Evolutionary conservation across 1,140 invertebrate genomes (phyloP).

Genomic region (Melitaea cinxia): DNA sequence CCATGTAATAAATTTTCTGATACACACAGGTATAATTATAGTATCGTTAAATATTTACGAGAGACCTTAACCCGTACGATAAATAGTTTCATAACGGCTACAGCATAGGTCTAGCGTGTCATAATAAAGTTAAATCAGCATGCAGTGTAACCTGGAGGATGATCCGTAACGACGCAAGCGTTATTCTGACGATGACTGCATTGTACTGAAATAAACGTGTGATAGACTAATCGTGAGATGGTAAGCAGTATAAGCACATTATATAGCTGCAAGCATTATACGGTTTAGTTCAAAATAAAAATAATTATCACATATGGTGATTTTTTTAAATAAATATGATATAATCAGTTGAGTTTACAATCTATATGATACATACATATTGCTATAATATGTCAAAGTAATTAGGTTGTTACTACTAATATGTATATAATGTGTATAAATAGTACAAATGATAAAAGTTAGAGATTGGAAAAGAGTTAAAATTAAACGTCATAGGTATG

Average conservation of each 20-base stretch:
- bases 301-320: too few species aligned
- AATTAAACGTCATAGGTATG: too few species aligned
- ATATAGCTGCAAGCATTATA: conserved; percentile 16
- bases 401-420: too few species aligned
- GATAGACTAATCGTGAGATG: conserved; percentile 4
- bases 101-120: background rate
- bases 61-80: background rate
- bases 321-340: too few species aligned
- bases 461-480: too few species aligned
- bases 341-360: too few species aligned
- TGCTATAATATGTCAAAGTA: too few species aligned
- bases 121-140: too few species aligned
- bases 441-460: too few species aligned
- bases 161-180: conserved; percentile 65
- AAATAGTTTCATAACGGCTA: background rate
- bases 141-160: conserved; percentile 63
- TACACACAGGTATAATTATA: conserved; percentile 3
- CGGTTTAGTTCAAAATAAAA: background rate
- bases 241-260: background rate
- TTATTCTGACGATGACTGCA: conserved; percentile 63
- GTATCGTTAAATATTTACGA: conserved; percentile 4
- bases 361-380: too few species aligned
- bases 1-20: conserved; percentile 5
- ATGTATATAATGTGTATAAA: too few species aligned
- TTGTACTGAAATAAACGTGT: conserved; percentile 63